Evolutionary conservation across 2,797 vertebrate genomes (phyloP), one percentile per base, ranked within the genome.

Genomic region (Acanthurus tractus): DNA sequence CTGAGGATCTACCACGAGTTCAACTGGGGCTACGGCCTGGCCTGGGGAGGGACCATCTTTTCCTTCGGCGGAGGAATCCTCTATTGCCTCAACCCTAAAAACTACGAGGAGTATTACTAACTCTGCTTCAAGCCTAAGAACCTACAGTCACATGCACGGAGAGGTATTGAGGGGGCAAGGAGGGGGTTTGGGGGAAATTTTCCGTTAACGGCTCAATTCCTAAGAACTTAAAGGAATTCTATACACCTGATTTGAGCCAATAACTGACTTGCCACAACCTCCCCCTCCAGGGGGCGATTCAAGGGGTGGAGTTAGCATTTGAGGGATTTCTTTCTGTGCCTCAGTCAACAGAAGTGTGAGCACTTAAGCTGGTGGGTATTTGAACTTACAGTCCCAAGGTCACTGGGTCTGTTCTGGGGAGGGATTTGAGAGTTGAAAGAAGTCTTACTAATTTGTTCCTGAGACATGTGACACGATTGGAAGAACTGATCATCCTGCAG

Each of bases 1-100:
- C 94, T 99, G 94, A 97, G 97, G 95, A 98, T 99, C 96, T 99
- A 99, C 89, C 98, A 99, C 63, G 98, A 99, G 95, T 99, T 99
- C 95, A 99, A 99, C 93, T 99, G 98, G 98, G 98, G 98, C 74
- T 99, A 99, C 64, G 98, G 98, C 86, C 94, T 99, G 91, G 98
- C 97, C 8, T 99, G 98, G 98, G 98, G 98, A 20, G 97, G 97
- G 61, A 99, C 98, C 95, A 99, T 99, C 95, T 99, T 99, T 94
- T 98, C 98, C 11, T 98, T 99, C 74, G 98, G 98, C 34, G 98
- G 97, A 81, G 98, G 97, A 82, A 96, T 99, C 89, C 97, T 99
- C 88, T 98, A 99, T 94, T 99, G 98, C 90, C 96, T 99, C 92
- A 99, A 99, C 90, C 98, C 97, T 88, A 99, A 98, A 93, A 98